Evolutionary conservation across 2,797 vertebrate species (phyloP).

Genomic region (Crypturellus tataupa): DNA sequence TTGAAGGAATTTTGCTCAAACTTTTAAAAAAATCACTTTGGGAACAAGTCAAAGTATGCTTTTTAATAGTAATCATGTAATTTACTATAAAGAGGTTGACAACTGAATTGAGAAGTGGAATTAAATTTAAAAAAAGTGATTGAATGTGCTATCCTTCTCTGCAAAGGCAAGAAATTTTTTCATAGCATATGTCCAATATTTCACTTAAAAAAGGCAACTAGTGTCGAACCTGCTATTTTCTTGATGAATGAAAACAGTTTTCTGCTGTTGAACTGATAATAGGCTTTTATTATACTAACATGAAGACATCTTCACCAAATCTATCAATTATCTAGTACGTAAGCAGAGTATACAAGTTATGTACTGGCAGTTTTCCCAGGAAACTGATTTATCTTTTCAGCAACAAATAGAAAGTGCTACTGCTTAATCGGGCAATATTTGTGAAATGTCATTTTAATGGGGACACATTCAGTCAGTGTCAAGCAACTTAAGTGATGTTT

Average conservation of each 20-base stretch:
- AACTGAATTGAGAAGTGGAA: slow-evolving; percentile 58
- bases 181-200: slow-evolving; percentile 58
- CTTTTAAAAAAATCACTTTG: slow-evolving; percentile 64
- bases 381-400: slow-evolving; percentile 76
- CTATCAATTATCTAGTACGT: slow-evolving; percentile 73
- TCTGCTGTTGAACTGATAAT: slow-evolving; percentile 78
- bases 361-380: slow-evolving; percentile 78
- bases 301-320: slow-evolving; percentile 76
- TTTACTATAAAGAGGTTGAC: slow-evolving; percentile 57
- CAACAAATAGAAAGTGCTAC: slow-evolving; percentile 71
- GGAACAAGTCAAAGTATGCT: slow-evolving; percentile 51
- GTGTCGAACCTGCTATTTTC: slow-evolving; percentile 68
- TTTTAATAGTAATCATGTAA: slow-evolving; percentile 60
- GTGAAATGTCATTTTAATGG: slow-evolving; percentile 74
- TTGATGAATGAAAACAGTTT: slow-evolving; percentile 77
- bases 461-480: slow-evolving; percentile 56
- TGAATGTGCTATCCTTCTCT: slow-evolving; percentile 58
- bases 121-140: slow-evolving; percentile 58
- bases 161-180: slow-evolving; percentile 65
- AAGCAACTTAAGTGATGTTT: slow-evolving; percentile 63
- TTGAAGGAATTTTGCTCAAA: slow-evolving; percentile 44
- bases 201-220: slow-evolving; percentile 75
- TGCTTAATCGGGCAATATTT: slow-evolving; percentile 69
- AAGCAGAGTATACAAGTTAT: slow-evolving; percentile 67
- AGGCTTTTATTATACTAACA: slow-evolving; percentile 77